Evolutionary conservation across 1,140 invertebrate species (phyloP), one percentile per base, ranked within the genome.

Genomic region (Lepidurus couesii): DNA sequence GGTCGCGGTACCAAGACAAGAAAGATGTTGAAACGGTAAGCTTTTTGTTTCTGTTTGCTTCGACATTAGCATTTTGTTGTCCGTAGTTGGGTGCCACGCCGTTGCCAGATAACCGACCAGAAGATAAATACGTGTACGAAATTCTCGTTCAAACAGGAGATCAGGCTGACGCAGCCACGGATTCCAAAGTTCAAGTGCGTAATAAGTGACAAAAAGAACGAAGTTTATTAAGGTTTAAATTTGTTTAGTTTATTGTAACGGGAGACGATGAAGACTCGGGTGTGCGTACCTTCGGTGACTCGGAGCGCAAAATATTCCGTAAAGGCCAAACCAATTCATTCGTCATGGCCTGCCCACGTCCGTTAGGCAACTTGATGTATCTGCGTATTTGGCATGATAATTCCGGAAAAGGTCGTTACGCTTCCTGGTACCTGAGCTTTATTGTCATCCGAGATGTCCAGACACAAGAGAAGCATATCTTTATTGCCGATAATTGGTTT

Each of bases 311-410:
- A 78, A 83, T 86, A 13, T 85, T 89, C 44, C 80, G 82, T 65
- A 82, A 87, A 77, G 88, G 87, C 10, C 82, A 80, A 16, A 83
- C 84, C 7, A 86, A 88, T 82, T 83, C 84, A 16, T 89, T 89
- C 81, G 81, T 89, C 0, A 85, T 89, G 86, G 83, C 87, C 34
- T 84, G 84, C 0, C 84, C 85, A 75, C 44, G 88, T 77, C 84
- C 86, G 7, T 82, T 89, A 1, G 88, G 88, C 13, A 81, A 84
- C 11, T 81, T 89, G 73, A 87, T 85, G 75, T 88, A 86, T 81
- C 82, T 88, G 7, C 83, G 87, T 16, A 84, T 89, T 7, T 89
- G 88, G 88, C 88, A 89, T 80, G 88, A 89, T 82, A 88, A 88
- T 81, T 85, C 85, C n/a, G 88, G 88, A 1, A 84, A 84, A 77